Percentiles rank a stretch among this genome's conserved stretches.
phyloP scores from a whole-genome alignment of 1,140 invertebrate species.

The Notospermus geniculatus region DNA sequence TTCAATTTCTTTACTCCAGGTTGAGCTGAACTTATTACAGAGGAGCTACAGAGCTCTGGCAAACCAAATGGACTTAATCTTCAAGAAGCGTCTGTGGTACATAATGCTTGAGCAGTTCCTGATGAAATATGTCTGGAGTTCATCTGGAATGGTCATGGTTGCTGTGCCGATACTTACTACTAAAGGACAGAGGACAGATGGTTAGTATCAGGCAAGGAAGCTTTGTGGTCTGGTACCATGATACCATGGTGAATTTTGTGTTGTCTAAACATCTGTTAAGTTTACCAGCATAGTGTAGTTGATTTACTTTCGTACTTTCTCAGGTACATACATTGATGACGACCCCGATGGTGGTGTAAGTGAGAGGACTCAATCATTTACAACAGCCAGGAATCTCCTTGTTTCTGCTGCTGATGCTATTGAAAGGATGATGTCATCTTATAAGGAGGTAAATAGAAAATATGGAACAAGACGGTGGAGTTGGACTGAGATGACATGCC shows the following conservation, averaged over 20 bases:
- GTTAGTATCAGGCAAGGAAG: too few species aligned
- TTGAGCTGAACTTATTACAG: constrained; percentile 80
- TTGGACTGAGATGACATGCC: not conserved
- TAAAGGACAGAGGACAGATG: constrained; percentile 39
- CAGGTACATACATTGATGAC: constrained; percentile 47
- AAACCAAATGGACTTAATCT: constrained; percentile 82
- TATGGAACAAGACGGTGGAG: constrained; percentile 2
- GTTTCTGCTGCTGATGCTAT: constrained; percentile 92
- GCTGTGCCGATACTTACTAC: constrained; percentile 73
- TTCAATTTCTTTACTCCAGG: constrained; percentile 60
- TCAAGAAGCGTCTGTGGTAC: constrained; percentile 90
- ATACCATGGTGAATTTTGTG: too few species aligned
- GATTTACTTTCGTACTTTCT: too few species aligned
- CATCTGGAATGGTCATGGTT: constrained; percentile 89
- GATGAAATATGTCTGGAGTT: constrained; percentile 99
- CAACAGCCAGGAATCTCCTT: constrained; percentile 90
- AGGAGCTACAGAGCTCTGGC: constrained; percentile 77
- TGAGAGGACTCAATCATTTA: constrained; percentile 79
- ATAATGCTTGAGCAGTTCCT: constrained; percentile 98
- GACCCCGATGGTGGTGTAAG: constrained; percentile 70
- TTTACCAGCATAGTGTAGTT: too few species aligned
- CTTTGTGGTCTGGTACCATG: too few species aligned
- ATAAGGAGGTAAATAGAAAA: constrained; percentile 69
- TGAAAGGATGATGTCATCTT: constrained; percentile 97
- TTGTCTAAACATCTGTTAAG: too few species aligned